Evolutionary conservation across 1,140 invertebrate genomes (phyloP).

Genomic region (Orussus abietinus): DNA sequence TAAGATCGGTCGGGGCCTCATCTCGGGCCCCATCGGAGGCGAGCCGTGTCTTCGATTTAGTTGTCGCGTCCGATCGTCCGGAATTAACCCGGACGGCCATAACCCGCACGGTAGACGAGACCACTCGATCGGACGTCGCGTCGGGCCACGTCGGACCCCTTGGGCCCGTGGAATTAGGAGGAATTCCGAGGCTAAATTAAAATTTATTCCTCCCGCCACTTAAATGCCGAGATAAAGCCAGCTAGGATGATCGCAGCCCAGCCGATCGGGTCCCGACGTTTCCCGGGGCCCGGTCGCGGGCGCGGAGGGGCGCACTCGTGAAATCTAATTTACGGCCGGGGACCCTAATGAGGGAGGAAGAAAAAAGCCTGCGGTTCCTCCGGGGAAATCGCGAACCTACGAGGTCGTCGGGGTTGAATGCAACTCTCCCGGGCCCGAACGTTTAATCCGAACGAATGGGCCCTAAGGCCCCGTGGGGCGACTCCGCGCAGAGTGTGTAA

Average conservation of each 20-base stretch:
- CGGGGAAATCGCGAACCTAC: too few relatives aligned
- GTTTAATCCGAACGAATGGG: constrained; percentile 36
- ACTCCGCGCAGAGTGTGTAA: constrained; percentile 30
- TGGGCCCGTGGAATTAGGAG: constrained; percentile 19
- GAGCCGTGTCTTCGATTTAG: constrained; percentile 48
- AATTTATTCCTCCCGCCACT: constrained; percentile 35
- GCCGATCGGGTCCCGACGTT: constrained; percentile 15
- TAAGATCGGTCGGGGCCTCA: constrained; percentile 19
- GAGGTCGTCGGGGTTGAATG: too few relatives aligned
- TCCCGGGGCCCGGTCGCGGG: too few relatives aligned
- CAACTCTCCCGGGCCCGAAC: constrained; percentile 10
- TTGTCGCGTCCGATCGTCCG: constrained; percentile 44
- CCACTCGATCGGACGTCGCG: too few relatives aligned
- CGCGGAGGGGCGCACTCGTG: neutral
- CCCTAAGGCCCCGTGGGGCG: constrained; percentile 19
- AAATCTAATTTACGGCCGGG: too few relatives aligned
- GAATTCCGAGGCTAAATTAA: constrained; percentile 28
- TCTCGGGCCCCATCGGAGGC: constrained; percentile 40
- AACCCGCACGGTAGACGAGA: too few relatives aligned
- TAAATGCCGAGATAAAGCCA: constrained; percentile 30
- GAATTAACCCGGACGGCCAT: constrained; percentile 35
- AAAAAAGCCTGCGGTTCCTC: too few relatives aligned
- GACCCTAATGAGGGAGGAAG: too few relatives aligned
- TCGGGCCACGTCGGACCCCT: neutral
- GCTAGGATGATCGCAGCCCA: constrained; percentile 13